Conservation (phyloP, 2,888 invertebrate species). For the Osmoderma eremita region DNA sequence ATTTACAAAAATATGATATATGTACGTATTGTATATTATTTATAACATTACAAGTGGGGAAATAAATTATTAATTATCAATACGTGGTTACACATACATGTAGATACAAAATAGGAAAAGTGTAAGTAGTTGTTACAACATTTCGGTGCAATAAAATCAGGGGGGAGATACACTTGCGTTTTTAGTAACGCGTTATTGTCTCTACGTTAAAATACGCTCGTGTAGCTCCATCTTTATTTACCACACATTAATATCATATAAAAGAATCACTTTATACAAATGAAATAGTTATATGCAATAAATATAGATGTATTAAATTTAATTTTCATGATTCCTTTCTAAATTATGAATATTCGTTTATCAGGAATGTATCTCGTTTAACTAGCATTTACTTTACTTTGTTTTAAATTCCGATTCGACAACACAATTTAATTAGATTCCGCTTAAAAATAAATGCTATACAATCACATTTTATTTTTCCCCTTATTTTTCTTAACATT, state of each 20-base stretch:
- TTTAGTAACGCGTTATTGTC: no score
- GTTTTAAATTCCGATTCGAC: no score
- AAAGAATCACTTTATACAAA: constrained; percentile 20
- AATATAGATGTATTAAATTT: neutral
- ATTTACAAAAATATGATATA: constrained; percentile 33
- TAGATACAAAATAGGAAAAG: no score
- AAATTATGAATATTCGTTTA: constrained; percentile 2
- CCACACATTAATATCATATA: no score
- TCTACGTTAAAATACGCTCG: neutral
- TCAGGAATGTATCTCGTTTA: neutral
- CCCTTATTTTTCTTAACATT: constrained; percentile 27
- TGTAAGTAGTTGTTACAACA: no score
- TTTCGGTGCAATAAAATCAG: no score
- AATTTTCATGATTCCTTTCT: constrained; percentile 9
- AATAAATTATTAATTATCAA: constrained; percentile 32
- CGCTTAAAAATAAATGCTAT: constrained; percentile 41
- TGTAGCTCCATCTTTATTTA: no score
- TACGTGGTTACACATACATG: no score
- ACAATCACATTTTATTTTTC: constrained; percentile 43
- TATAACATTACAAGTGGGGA: neutral
- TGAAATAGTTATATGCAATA: neutral
- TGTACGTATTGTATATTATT: no score
- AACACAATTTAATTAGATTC: neutral
- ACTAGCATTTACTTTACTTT: neutral
- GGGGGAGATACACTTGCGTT: no score